phyloP scores from a whole-genome alignment of 2,797 vertebrate genomes.

The Atherinosoma microstoma region DNA sequence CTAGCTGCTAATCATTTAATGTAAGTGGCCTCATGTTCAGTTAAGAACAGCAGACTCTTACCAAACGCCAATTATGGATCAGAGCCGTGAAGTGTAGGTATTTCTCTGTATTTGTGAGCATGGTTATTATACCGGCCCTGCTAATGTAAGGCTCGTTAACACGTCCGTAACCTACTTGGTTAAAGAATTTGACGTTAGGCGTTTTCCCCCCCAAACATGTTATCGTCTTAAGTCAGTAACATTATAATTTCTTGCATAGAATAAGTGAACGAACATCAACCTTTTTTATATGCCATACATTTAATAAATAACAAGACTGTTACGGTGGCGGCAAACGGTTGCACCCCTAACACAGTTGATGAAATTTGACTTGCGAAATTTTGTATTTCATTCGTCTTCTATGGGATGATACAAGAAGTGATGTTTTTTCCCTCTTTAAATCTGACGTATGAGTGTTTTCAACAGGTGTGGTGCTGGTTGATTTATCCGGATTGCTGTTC shows the following conservation, averaged over 20 bases:
- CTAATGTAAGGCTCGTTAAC: conserved; percentile 5
- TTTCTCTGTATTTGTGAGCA: neutral
- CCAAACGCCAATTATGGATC: neutral
- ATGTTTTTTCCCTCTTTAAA: neutral
- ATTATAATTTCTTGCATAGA: neutral
- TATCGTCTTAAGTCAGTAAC: neutral
- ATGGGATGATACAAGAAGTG: neutral
- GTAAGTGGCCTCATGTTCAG: conserved; percentile 33
- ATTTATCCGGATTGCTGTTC: neutral
- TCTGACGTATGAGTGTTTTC: conserved; percentile 7
- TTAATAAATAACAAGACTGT: neutral
- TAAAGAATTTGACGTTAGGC: neutral
- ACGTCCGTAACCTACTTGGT: neutral
- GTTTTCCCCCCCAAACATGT: neutral
- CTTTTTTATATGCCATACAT: neutral
- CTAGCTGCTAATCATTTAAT: conserved; percentile 40
- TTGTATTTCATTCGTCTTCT: neutral
- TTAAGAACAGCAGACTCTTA: neutral
- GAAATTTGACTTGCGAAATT: neutral
- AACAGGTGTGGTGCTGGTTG: conserved; percentile 35
- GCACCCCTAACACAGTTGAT: neutral
- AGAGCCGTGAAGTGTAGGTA: neutral
- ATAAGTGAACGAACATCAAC: neutral
- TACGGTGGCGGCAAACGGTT: neutral
- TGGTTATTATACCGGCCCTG: neutral